Evolutionary conservation across 2,797 vertebrate genomes (phyloP), one percentile per base, ranked within the genome.

Genomic region (Bufotes viridis): DNA sequence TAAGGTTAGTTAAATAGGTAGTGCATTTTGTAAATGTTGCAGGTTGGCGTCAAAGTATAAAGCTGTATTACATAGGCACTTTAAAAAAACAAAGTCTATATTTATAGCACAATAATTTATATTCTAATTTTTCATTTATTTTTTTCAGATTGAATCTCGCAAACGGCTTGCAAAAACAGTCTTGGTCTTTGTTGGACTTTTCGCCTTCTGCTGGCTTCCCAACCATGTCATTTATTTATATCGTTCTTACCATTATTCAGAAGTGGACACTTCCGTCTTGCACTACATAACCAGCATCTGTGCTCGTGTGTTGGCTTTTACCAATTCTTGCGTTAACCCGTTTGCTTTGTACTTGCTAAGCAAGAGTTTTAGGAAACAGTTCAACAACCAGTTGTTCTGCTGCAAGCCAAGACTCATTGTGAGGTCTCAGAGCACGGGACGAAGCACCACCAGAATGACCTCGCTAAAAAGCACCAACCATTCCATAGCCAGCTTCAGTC

Each of bases 281-380:
- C 98, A 99, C 90, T 97, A 97, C 70, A 69, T 98, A 86, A 94
- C 95, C 93, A 98, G 96, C 22, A 92, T 99, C 81, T 94, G 94
- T 0, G 98, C 98, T 76, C 97, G 97, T 0, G 95, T 99, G 90
- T 93, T 99, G 93, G 97, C 97, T 0, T 99, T 98, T 92, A 96
- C 97, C 90, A 99, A 98, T 94, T 99, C 98, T 78, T 98, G 97
- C 12, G 95, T 99, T 85, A 99, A 99, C 92, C 98, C 98, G 0
- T 98, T 99, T 42, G 97, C 98, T 29, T 96, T 99, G 76, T 99
- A 99, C 91, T 93, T 99, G 91, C 95, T 99, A 90, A 99, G 98
- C 95, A 97, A 96, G 91, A 97, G 94, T 89, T 99, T 99, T 92
- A 95, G 97, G 94, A 98, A 97, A 92, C 97, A 98, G 92, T 99